These are phyloP conservation scores for Drosophila lacertosa DNA, from an alignment of 1,140 invertebrate species.

Conservation along the genomic window DNA sequence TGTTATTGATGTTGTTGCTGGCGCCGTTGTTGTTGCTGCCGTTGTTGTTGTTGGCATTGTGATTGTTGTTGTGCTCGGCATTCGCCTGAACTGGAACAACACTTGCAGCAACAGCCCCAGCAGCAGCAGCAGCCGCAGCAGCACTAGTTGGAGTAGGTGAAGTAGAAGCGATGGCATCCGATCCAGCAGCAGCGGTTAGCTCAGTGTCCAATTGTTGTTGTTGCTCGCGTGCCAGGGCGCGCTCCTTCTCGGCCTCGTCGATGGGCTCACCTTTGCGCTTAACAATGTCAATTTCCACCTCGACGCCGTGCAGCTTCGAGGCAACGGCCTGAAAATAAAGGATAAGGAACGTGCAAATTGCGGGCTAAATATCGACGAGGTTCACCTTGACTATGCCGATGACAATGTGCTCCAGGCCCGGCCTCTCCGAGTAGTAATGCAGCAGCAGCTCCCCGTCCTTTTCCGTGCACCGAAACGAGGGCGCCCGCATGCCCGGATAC, in stretches of 20 bases:
- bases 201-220: conserved; percentile 63
- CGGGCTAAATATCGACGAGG: conserved; percentile 8
- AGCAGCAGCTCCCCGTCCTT: conserved; percentile 94
- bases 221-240: conserved; percentile 67
- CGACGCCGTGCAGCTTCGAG: conserved; percentile 94
- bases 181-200: conserved; percentile 28
- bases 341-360: no score
- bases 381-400: conserved; percentile 96
- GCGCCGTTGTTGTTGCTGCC: conserved; percentile 53
- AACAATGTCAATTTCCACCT: conserved; percentile 95
- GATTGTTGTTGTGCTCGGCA: conserved; percentile 74
- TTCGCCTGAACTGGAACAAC: conserved; percentile 21
- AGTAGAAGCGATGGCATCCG: conserved; percentile 21
- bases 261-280: conserved; percentile 91
- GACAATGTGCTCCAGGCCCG: conserved; percentile 96
- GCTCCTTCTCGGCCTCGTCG: conserved; percentile 77
- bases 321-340: conserved; percentile 90
- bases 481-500: conserved; percentile 96
- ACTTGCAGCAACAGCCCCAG: conserved; percentile 12
- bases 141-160: conserved; percentile 17
- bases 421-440: conserved; percentile 96
- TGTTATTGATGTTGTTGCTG: conserved; percentile 63
- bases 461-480: conserved; percentile 96
- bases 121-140: conserved; percentile 7
- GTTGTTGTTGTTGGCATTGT: conserved; percentile 67